Evolutionary conservation across 2,888 invertebrate species (phyloP).

Genomic region (Erebia palarica): DNA sequence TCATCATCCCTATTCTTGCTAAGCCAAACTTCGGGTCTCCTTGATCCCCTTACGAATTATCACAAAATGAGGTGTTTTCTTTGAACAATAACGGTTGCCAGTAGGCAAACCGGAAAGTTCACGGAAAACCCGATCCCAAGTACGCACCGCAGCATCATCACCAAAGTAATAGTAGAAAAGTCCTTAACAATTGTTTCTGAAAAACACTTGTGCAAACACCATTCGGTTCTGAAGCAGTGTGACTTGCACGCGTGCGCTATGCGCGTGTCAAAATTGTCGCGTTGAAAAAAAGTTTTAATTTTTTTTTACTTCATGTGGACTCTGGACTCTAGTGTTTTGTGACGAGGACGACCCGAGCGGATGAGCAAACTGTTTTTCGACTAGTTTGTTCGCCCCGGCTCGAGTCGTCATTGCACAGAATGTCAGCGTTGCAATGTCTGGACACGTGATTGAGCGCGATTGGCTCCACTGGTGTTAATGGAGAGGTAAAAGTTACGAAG

Average conservation of each 20-base stretch:
- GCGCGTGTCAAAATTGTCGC: slow-evolving; percentile 34
- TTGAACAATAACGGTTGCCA: not conserved
- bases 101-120: slow-evolving; percentile 22
- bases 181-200: slow-evolving; percentile 77
- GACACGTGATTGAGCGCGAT: slow-evolving; percentile 52
- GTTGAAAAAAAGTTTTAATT: slow-evolving; percentile 10
- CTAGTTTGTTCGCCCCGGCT: slow-evolving; percentile 84
- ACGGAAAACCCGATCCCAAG: slow-evolving; percentile 38
- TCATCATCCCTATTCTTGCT: too few relatives aligned
- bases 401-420: slow-evolving; percentile 73
- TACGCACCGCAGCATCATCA: slow-evolving; percentile 61
- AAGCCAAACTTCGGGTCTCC: too few relatives aligned
- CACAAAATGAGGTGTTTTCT: not conserved
- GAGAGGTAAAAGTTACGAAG: slow-evolving; percentile 23
- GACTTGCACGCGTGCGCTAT: slow-evolving; percentile 51
- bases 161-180: slow-evolving; percentile 78
- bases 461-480: slow-evolving; percentile 39
- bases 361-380: slow-evolving; percentile 76
- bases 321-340: slow-evolving; percentile 32
- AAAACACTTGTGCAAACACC: slow-evolving; percentile 77
- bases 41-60: not conserved
- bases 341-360: slow-evolving; percentile 76
- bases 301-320: slow-evolving; percentile 26
- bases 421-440: slow-evolving; percentile 39
- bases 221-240: slow-evolving; percentile 63